Evolutionary conservation across 2,888 invertebrate species (phyloP), one percentile per base, ranked within the genome.

Genomic region (Eledona agricola): DNA sequence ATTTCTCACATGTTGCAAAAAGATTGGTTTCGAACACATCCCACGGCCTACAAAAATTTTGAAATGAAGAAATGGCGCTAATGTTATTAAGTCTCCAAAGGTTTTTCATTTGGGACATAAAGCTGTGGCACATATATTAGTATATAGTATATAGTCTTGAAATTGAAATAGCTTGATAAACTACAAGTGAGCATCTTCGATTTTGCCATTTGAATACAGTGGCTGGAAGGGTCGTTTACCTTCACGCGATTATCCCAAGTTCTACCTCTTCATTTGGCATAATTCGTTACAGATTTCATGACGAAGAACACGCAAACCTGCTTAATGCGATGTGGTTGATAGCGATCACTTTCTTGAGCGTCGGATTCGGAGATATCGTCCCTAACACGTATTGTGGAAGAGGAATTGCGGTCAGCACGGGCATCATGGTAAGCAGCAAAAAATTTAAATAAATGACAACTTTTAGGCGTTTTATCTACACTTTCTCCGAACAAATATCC

Each of bases 271-370:
- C 34, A 45, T 10, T 19, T n/a, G 16, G 32, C 31, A 45, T 51
- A 40, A 42, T 57, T 46, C 55, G 45, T 66, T 71, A 75, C 82
- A 97, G 97, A 86, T 94, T 95, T 85, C 96, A 97, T 83, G 96
- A 97, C 77, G 93, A 93, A 81, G 94, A 96, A 81, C 96, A 97
- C 81, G 96, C 95, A 78, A 97, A 97, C 83, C 89, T 97, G 77
- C 87, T 96, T 79, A 98, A 98, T 84, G 95, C 98, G 74, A 96
- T 99, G 94, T 99, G 99, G 98, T 89, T 99, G 81, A 97, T 99
- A 79, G 96, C 98, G 75, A 98, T 99, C 77, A 99, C 99, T 73
- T 99, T 99, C 86, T 89, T 99, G 77, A 97, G 97, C 82, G 96
- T 99, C 76, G 99, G 99, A 78, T 99, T 99, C 83, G 99, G 99